Base-by-base conservation (phyloP, 1,140 invertebrate species). In the Papilio aristodemus region DNA sequence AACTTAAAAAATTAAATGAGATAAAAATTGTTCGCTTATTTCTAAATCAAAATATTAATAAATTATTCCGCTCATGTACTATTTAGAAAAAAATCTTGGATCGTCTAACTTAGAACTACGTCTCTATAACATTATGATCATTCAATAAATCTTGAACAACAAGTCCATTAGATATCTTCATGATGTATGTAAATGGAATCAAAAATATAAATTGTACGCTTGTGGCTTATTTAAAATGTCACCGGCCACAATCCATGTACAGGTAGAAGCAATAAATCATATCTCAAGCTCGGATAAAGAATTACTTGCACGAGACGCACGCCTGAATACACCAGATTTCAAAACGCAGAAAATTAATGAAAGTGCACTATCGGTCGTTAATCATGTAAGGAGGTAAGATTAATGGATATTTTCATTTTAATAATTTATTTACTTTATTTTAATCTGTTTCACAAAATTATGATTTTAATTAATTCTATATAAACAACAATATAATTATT, bases 251-350 rank as follows among this genome's bases (percentile, higher is more conserved):
- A 54, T 22, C 9, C 46, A 25, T 19, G 13, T 50, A 54, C 0
- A 54, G 46, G 19, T 9, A 22, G 46, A 9, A 17, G 46, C 19
- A 54, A 54, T 54, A 54, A 54, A 54, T 54, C 46, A 54, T 54
- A 54, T 54, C 46, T 25, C 46, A 22, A 54, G 46, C 46, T 54
- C 46, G 46, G 46, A 54, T 54, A 54, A 54, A 54, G 46, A 54
- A 54, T 54, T 17, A 54, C 46, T 54, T 19, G 46, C 46, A 54
- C 46, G 46, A 43, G n/a, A 54, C 19, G 11, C 19, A 9, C 8
- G 46, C 46, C 46, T 54, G 46, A 54, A 54, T 54, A 54, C 19
- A 54, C 46, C 46, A 54, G 46, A 54, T 54, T 54, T 54, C 46
- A 54, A 54, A 54, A 54, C 46, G 46, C 19, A 22, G 19, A 19